Percentiles rank a stretch among this genome's conserved stretches.
These are phyloP conservation scores for Harpagoxenus sublaevis DNA, from an alignment of 2,888 invertebrate genomes.

Conservation along the genomic window DNA sequence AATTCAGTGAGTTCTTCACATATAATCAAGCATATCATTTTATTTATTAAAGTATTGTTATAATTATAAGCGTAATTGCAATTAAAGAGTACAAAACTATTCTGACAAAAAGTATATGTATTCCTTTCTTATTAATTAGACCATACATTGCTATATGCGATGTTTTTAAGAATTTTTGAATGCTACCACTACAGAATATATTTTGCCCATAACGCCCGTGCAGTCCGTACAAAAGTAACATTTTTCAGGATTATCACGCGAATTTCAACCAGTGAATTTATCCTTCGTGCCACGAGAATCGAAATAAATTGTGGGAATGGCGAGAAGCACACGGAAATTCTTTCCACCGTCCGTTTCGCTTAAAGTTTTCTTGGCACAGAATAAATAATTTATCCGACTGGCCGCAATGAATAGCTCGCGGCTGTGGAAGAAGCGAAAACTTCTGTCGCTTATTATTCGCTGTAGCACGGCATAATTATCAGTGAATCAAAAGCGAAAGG, in stretches of 20 bases:
- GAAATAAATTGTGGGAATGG: conserved; percentile 45
- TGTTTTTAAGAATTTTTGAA: background rate
- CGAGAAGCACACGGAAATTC: conserved; percentile 32
- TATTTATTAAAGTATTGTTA: background rate
- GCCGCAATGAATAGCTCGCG: conserved; percentile 56
- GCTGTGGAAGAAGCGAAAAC: conserved; percentile 53
- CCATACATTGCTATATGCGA: background rate
- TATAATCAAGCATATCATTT: background rate
- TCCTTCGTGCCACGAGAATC: conserved; percentile 37
- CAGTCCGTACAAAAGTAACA: background rate
- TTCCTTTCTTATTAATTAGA: background rate
- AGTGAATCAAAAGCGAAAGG: conserved; percentile 63
- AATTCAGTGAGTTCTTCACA: background rate
- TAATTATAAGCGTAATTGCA: background rate
- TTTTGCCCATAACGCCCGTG: background rate
- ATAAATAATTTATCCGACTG: conserved; percentile 65
- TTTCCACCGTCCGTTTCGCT: conserved; percentile 37
- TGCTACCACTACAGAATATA: background rate
- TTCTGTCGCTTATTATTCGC: conserved; percentile 61
- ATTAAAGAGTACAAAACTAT: background rate
- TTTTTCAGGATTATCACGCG: conserved; percentile 48
- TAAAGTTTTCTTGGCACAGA: conserved; percentile 43
- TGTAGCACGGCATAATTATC: conserved; percentile 62
- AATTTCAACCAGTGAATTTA: conserved; percentile 47
- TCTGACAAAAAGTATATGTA: background rate